These are phyloP conservation scores for Numenius phaeopus DNA, from an alignment of 2,797 vertebrate species.

Conservation along the genomic window DNA sequence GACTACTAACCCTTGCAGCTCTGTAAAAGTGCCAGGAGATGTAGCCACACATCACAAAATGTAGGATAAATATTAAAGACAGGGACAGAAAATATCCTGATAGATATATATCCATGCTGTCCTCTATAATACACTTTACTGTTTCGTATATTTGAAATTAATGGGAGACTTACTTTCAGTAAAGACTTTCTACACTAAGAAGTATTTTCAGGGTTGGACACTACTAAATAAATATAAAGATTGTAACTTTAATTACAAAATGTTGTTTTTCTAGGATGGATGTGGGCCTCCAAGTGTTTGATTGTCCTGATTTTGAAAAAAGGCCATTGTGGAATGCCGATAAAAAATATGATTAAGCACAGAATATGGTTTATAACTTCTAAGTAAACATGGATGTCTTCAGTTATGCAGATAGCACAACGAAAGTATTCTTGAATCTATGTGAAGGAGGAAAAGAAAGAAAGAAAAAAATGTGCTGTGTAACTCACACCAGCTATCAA, in stretches of 20 bases:
- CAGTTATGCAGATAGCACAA: background rate
- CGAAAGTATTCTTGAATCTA: background rate
- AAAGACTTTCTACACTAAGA: background rate
- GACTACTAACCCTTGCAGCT: background rate
- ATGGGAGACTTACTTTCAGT: background rate
- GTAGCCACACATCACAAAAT: background rate
- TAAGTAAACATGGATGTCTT: background rate
- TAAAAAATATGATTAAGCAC: background rate
- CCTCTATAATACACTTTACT: background rate
- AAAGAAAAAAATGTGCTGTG: background rate
- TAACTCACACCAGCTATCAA: slow-evolving; percentile 5
- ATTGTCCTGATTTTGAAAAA: background rate
- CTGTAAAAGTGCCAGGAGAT: background rate
- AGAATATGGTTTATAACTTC: background rate
- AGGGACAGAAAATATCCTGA: background rate
- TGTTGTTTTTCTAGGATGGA: background rate
- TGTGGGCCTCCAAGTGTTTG: background rate
- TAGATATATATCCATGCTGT: background rate
- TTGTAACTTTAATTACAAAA: background rate
- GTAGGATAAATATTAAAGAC: background rate
- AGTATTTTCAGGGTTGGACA: background rate
- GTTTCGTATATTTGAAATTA: background rate
- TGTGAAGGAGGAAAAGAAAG: background rate
- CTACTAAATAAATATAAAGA: background rate
- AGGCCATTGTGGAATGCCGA: background rate